phyloP scores from a whole-genome alignment of 2,888 invertebrate species.

The Thymelicus sylvestris region DNA sequence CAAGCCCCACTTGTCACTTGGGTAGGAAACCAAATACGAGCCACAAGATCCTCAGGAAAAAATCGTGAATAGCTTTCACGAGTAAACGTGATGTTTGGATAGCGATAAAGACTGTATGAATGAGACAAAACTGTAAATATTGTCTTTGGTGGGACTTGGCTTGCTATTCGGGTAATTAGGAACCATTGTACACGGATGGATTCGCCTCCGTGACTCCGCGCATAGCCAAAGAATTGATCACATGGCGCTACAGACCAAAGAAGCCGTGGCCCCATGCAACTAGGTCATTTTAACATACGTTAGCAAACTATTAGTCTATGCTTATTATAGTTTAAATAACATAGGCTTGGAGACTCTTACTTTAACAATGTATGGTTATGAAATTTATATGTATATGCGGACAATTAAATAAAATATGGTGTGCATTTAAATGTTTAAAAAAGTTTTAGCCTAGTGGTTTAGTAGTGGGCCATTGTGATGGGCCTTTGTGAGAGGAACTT shows the following conservation, averaged over 20 bases:
- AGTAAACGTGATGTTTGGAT: constrained; percentile 78
- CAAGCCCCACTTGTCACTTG: constrained; percentile 81
- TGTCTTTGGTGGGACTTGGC: constrained; percentile 61
- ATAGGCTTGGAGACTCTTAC: no score
- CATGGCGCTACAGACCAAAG: not conserved
- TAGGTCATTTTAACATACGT: constrained; percentile 20
- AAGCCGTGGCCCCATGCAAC: not conserved
- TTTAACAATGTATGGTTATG: no score
- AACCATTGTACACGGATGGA: constrained; percentile 23
- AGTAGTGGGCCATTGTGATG: no score
- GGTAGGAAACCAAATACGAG: constrained; percentile 78
- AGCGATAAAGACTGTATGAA: constrained; percentile 82
- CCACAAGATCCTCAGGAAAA: constrained; percentile 68
- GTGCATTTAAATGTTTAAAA: no score
- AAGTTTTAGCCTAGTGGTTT: no score
- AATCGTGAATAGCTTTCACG: constrained; percentile 79
- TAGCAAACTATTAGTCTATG: constrained; percentile 1
- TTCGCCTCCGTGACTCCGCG: constrained; percentile 28
- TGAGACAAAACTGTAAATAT: constrained; percentile 84
- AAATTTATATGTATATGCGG: no score
- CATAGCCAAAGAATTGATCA: constrained; percentile 13
- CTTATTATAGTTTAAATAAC: constrained; percentile 6
- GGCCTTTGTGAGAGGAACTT: no score
- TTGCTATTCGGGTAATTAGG: constrained; percentile 38
- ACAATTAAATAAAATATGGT: no score